A percentile compares a stretch with the other conserved stretches of the same genome.
Conservation (phyloP, 2,888 invertebrate genomes). For the Podotricha telesiphe region DNA sequence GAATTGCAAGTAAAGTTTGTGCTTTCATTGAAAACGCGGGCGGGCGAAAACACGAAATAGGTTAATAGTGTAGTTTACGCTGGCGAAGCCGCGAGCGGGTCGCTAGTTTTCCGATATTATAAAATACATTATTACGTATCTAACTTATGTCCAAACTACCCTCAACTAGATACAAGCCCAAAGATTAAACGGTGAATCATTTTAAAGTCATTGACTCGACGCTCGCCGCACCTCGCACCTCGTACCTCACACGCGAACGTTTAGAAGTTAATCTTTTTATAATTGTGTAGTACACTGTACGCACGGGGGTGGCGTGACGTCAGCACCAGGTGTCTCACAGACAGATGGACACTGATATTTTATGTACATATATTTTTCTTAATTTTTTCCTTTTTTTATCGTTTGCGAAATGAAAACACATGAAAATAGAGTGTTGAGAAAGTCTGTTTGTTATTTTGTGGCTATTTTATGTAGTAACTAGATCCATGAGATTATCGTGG, state of each 20-base stretch:
- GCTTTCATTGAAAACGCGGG: too few species aligned
- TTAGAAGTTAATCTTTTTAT: conserved; percentile 70
- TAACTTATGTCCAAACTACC: conserved; percentile 4
- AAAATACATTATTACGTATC: too few species aligned
- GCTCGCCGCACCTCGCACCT: conserved; percentile 42
- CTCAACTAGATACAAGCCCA: neutral
- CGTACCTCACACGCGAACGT: conserved; percentile 42
- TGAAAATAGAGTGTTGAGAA: too few species aligned
- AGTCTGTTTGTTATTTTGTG: too few species aligned
- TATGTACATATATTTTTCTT: neutral
- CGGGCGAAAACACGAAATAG: too few species aligned
- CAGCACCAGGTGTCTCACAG: conserved; percentile 58
- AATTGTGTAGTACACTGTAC: conserved; percentile 54
- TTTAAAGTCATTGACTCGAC: conserved; percentile 41
- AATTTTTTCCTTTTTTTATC: neutral
- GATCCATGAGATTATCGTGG: too few species aligned
- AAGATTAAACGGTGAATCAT: conserved; percentile 40
- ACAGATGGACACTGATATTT: conserved; percentile 40
- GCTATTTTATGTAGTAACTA: too few species aligned
- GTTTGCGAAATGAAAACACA: too few species aligned
- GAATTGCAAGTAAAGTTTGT: too few species aligned
- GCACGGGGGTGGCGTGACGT: conserved; percentile 56
- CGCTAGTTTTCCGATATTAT: too few species aligned
- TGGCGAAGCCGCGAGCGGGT: too few species aligned
- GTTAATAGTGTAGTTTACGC: too few species aligned